These are phyloP conservation scores for Phoxinus phoxinus DNA, from an alignment of 2,113 vertebrate genomes.

Conservation along the genomic window DNA sequence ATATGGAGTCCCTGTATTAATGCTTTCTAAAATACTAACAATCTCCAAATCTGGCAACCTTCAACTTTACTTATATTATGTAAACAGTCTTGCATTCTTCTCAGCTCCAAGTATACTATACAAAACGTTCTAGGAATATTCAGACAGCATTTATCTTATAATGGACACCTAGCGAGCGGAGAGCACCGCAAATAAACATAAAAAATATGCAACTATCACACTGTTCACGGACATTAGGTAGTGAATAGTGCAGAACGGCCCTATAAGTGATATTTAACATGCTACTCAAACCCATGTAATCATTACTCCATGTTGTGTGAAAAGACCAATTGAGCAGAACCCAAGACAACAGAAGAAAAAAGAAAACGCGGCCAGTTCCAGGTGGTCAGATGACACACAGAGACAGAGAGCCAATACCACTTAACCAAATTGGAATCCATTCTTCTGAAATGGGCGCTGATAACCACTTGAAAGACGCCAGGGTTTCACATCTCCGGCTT, in stretches of 20 bases:
- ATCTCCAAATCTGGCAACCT: conserved; percentile 10
- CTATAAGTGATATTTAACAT: background rate
- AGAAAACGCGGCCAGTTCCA: background rate
- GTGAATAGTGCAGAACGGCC: background rate
- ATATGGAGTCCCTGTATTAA: conserved; percentile 34
- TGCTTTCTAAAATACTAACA: background rate
- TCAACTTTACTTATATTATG: background rate
- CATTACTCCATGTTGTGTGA: background rate
- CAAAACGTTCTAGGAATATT: background rate
- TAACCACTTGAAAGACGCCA: conserved; percentile 15
- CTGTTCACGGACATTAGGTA: background rate
- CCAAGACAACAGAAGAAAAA: background rate
- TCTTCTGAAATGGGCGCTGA: conserved; percentile 9
- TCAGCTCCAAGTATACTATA: too few relatives aligned
- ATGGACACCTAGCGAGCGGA: background rate
- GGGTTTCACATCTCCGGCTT: conserved; percentile 32
- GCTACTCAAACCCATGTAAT: background rate
- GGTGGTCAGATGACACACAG: conserved; percentile 16
- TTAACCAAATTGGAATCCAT: conserved; percentile 37
- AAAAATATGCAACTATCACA: background rate
- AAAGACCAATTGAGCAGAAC: background rate
- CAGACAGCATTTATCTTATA: background rate
- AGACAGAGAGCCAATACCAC: conserved; percentile 38
- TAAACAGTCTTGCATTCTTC: background rate
- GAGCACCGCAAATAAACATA: background rate